A percentile compares a stretch with the other conserved stretches of the same genome.
Conservation (phyloP, 2,797 vertebrate species). For the Malurus leucopterus region DNA sequence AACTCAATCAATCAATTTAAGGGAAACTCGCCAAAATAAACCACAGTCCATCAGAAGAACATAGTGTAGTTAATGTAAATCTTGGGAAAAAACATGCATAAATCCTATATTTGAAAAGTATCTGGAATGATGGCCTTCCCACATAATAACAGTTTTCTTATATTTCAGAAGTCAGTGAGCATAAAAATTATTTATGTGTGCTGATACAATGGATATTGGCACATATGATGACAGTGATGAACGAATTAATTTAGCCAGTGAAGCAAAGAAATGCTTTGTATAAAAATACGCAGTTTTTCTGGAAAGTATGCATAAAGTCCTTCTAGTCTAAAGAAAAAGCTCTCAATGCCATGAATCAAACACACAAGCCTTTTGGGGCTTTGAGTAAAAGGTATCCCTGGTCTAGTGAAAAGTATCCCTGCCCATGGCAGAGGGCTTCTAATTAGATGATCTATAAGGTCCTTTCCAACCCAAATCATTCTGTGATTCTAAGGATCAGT, state of each 20-base stretch:
- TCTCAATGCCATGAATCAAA: background rate
- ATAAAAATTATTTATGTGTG: background rate
- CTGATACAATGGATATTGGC: background rate
- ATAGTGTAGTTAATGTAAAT: background rate
- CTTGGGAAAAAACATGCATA: background rate
- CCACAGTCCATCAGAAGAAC: background rate
- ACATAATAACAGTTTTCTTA: background rate
- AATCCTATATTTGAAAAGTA: background rate
- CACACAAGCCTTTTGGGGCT: background rate
- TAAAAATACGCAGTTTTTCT: background rate
- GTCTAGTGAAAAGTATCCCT: background rate
- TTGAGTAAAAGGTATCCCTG: too few relatives aligned
- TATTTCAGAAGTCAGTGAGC: background rate
- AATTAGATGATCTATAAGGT: background rate
- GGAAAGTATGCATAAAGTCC: background rate
- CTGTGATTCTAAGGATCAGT: background rate
- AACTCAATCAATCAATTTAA: background rate
- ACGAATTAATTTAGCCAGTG: background rate
- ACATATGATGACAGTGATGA: background rate
- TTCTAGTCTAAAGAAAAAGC: background rate
- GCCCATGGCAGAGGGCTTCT: background rate
- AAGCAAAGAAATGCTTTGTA: background rate
- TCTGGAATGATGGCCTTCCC: background rate
- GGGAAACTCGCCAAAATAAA: constrained; percentile 22
- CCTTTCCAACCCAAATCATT: background rate